Conservation (phyloP, 2,888 invertebrate genomes). For the Marronus borbonicus region DNA sequence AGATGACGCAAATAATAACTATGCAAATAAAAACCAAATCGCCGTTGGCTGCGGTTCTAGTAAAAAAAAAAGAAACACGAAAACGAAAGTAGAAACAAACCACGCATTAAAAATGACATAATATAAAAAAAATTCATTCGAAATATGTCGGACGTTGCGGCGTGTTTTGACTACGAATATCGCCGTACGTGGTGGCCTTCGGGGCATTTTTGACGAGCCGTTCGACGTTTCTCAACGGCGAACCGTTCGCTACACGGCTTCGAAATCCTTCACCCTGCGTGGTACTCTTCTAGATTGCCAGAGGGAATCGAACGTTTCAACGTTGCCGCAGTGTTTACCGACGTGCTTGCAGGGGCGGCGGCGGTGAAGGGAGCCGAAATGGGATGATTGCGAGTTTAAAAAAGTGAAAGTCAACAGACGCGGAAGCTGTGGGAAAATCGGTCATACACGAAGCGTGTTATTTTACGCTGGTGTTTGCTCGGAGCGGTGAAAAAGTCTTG, state of each 20-base stretch:
- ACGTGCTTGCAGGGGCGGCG: too few relatives aligned
- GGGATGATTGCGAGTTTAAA: background rate
- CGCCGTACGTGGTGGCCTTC: background rate
- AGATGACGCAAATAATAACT: background rate
- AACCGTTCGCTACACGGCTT: too few relatives aligned
- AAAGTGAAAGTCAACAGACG: slow-evolving; percentile 4
- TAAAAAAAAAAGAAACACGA: background rate
- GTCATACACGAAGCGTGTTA: background rate
- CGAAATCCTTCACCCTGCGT: background rate
- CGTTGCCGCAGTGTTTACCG: too few relatives aligned
- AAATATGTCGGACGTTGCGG: background rate
- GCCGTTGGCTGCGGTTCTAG: background rate
- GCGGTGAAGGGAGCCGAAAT: too few relatives aligned
- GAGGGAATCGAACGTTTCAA: background rate
- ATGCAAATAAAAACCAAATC: background rate
- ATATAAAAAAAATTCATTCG: slow-evolving; percentile 17
- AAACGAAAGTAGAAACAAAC: slow-evolving; percentile 8
- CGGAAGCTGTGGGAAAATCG: background rate
- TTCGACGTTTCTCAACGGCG: too few relatives aligned
- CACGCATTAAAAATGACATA: slow-evolving; percentile 30
- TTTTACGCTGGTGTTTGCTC: background rate
- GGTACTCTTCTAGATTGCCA: background rate
- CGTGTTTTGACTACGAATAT: slow-evolving; percentile 5
- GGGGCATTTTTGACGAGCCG: too few relatives aligned
- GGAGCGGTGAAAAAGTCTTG: slow-evolving; percentile 15